Evolutionary conservation across 2,113 vertebrate species (phyloP), one percentile per base, ranked within the genome.

Genomic region (Coryphaenoides rupestris): DNA sequence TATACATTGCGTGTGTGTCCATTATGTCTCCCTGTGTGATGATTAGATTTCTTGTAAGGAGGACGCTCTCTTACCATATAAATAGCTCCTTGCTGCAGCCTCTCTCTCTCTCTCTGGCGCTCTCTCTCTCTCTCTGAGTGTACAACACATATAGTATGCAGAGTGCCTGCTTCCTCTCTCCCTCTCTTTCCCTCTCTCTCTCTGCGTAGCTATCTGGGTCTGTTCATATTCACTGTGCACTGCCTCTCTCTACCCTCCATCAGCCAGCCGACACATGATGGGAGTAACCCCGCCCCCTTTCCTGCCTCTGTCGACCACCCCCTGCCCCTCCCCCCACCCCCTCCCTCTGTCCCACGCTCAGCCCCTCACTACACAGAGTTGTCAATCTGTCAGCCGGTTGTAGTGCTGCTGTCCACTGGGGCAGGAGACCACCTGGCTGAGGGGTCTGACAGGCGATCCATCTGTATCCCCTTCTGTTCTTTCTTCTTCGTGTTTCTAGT

Each of bases 241-340:
- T 78, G 74, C 84, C 69, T 66, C 77, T 80, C 77, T 80, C 68
- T 76, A 59, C 78, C 81, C 68, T 78, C 76, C 78, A 80, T 79
- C 83, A 70, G 65, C 60, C 72, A 70, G 74, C 59, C 65, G 65
- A 74, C 78, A 84, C 76, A 86, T 53, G n/a, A n/a, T n/a, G 69
- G 82, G 83, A 85, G 78, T 80, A 75, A 81, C 78, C 84, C 81
- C 87, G 82, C 85, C 85, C 84, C 84, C 69, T 64, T 46, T 83
- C 84, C 69, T 66, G 33, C 53, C 70, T 82, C 69, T 66, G 33
- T 49, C 70, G 56, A 78, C 74, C 73, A 68, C 66, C 73, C 71
- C 76, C 49, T n/a, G n/a, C 19, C 75, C 58, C 61, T 72, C 67
- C 71, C 58, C 52, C 75, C 63, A 62, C 62, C 69, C 19, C 3